phyloP scores from a whole-genome alignment of 2,797 vertebrate genomes.

The Gila robusta region DNA sequence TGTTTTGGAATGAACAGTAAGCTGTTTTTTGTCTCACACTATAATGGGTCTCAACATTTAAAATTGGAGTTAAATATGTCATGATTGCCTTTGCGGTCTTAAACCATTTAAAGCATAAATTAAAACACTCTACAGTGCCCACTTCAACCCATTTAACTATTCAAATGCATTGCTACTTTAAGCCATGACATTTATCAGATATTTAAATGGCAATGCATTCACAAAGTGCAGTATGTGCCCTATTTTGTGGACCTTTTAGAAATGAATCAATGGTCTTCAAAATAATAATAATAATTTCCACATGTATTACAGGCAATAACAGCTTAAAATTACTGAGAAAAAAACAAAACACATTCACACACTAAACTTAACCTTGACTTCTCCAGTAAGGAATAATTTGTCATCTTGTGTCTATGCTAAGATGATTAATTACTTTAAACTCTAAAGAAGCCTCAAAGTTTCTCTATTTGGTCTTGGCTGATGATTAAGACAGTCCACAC shows the following conservation, averaged over 20 bases:
- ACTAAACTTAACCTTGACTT: constrained; percentile 9
- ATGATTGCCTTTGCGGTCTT: constrained; percentile 38
- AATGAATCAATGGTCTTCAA: not conserved
- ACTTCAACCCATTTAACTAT: constrained; percentile 9
- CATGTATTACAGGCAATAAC: not conserved
- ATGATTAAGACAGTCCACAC: constrained; percentile 11
- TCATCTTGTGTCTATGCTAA: constrained; percentile 4
- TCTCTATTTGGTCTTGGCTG: constrained; percentile 46
- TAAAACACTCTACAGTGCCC: not conserved
- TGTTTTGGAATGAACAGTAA: constrained; percentile 24
- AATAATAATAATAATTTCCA: constrained; percentile 2
- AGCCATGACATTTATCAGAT: constrained; percentile 21
- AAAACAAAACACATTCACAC: not conserved
- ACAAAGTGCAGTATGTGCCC: constrained; percentile 45
- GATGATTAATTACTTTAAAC: constrained; percentile 15
- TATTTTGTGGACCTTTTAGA: not conserved
- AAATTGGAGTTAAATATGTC: constrained; percentile 10
- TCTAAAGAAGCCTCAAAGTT: constrained; percentile 3
- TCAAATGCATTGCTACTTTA: constrained; percentile 36
- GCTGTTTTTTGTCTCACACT: not conserved
- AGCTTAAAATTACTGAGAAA: not conserved
- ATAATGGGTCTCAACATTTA: constrained; percentile 1
- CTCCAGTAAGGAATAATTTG: constrained; percentile 6
- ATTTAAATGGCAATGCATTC: constrained; percentile 32
- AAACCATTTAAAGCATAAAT: constrained; percentile 20